Evolutionary conservation across 2,888 invertebrate species (phyloP).

Genomic region (Achlya flavicornis): DNA sequence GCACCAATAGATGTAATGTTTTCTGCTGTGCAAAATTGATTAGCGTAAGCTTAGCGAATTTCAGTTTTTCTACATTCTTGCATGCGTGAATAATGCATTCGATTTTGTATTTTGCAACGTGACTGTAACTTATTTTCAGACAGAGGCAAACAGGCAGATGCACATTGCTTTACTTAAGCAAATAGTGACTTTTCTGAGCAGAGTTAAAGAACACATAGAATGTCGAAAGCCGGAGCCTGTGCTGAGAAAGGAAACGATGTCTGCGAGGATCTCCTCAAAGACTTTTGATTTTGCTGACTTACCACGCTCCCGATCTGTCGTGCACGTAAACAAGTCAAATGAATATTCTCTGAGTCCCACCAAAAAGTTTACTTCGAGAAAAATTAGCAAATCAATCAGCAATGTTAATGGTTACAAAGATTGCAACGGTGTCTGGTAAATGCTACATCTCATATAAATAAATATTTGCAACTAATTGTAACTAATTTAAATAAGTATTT

Average conservation of each 20-base stretch:
- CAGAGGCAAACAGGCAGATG: conserved; percentile 88
- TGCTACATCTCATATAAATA: conserved; percentile 19
- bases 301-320: conserved; percentile 71
- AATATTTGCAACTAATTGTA: background rate
- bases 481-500: conserved; percentile 10
- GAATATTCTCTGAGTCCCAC: conserved; percentile 58
- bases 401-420: conserved; percentile 74
- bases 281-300: conserved; percentile 61
- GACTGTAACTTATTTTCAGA: conserved; percentile 77
- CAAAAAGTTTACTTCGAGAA: conserved; percentile 67
- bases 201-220: conserved; percentile 87
- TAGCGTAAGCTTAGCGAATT: conserved; percentile 43
- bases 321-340: conserved; percentile 68
- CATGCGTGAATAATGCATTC: conserved; percentile 15
- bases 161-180: conserved; percentile 89
- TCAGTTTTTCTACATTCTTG: conserved; percentile 20
- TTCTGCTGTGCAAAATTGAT: conserved; percentile 41
- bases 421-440: conserved; percentile 62
- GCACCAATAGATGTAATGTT: conserved; percentile 46
- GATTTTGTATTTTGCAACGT: conserved; percentile 27
- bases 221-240: conserved; percentile 55
- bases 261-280: conserved; percentile 41
- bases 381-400: conserved; percentile 76
- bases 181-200: conserved; percentile 87
- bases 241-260: conserved; percentile 38